Evolutionary conservation across 2,888 invertebrate species (phyloP), one percentile per base, ranked within the genome.

Genomic region (Cosmopolites sordidus): DNA sequence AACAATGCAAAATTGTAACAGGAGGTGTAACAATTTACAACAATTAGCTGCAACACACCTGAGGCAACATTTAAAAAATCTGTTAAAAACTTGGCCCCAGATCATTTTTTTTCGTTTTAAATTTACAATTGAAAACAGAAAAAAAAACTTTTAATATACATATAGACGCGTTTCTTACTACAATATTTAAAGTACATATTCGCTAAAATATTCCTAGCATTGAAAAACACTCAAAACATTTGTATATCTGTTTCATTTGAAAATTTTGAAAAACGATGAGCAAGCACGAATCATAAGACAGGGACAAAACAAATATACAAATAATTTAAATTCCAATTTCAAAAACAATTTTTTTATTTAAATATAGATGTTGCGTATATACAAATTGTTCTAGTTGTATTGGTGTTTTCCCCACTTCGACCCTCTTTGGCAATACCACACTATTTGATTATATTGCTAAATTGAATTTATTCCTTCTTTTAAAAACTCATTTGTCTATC

Each of bases 81-180:
- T 68, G 69, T 69, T 67, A 65, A 62, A 64, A 66, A 60, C 63
- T 71, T 73, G 73, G 73, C 73, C 73, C 73, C 73, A 71, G 73
- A 58, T 60, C 54, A 61, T 61, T 58, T 62, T 33, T 33, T 33
- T 33, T 64, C 59, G 58, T 40, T 51, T 51, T 46, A 37, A 49
- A 51, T 56, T 57, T 60, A 51, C 55, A 47, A 59, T 58, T 46
- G 54, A 43, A 40, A 39, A 16, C 22, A 38, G 42, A 48, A 15
- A 29, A 43, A 38, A 29, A 33, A 33, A 43, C 16, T 16, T 49
- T 43, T 43, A 38, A 22, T 38, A 43, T 38, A 49, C 38, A 43
- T 43, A 48, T 43, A 43, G 37, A 48, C 22, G 49, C 15, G 39
- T 49, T 48, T 30, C 48, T 44, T 51, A 50, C 15, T 22, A 43